Evolutionary conservation across 2,797 vertebrate genomes (phyloP).

Genomic region (Fringilla coelebs): DNA sequence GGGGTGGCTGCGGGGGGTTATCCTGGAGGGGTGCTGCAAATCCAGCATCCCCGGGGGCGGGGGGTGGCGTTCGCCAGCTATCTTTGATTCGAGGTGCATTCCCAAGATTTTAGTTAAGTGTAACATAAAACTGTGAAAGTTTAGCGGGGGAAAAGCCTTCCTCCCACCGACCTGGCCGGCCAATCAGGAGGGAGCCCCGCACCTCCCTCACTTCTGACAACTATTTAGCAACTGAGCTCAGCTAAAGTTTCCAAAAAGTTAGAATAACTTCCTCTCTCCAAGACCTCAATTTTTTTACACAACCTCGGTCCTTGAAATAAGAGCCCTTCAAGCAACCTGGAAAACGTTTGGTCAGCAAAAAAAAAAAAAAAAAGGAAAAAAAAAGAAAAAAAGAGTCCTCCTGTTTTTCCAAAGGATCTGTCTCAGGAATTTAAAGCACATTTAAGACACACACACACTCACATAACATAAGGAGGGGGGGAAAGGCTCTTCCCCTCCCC

Average conservation of each 20-base stretch:
- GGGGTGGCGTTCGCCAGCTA: neutral
- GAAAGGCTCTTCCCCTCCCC: constrained; percentile 69
- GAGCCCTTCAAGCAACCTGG: constrained; percentile 68
- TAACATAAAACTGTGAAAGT: constrained; percentile 80
- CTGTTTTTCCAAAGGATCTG: constrained; percentile 68
- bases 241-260: constrained; percentile 89
- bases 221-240: constrained; percentile 93
- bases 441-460: constrained; percentile 65
- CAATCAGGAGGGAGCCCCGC: constrained; percentile 78
- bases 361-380: neutral
- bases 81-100: constrained; percentile 58
- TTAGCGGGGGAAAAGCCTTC: constrained; percentile 73
- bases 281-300: constrained; percentile 73
- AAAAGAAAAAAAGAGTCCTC: neutral
- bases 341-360: constrained; percentile 67
- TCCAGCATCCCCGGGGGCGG: fast-evolving
- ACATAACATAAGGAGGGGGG: constrained; percentile 65
- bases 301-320: constrained; percentile 72
- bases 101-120: constrained; percentile 71
- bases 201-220: constrained; percentile 86
- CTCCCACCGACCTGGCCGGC: constrained; percentile 80
- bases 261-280: constrained; percentile 82
- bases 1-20: fast-evolving
- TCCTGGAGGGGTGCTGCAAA: neutral
- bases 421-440: constrained; percentile 72